These are phyloP conservation scores for Matsumyia berberina DNA, from an alignment of 2,888 invertebrate species.

Conservation along the genomic window DNA sequence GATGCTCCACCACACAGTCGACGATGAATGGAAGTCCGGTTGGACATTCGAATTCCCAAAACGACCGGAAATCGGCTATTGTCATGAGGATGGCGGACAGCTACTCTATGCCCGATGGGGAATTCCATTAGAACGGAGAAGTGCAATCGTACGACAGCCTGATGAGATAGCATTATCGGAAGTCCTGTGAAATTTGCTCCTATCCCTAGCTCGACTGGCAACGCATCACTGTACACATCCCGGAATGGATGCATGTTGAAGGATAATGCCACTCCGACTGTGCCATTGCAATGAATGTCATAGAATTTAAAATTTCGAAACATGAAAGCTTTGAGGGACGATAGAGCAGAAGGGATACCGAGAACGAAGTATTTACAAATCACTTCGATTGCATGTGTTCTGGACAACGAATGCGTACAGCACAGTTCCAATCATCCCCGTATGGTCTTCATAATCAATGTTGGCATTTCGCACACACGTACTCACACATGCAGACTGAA, in stretches of 20 bases:
- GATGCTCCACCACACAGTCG: slow-evolving; percentile 11
- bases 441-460: slow-evolving; percentile 38
- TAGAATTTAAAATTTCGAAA: slow-evolving; percentile 63
- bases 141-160: slow-evolving; percentile 63
- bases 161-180: slow-evolving; percentile 67
- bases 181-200: slow-evolving; percentile 34
- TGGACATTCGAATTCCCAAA: slow-evolving; percentile 25
- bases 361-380: slow-evolving; percentile 70
- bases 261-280: slow-evolving; percentile 28
- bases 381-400: slow-evolving; percentile 59
- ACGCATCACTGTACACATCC: slow-evolving; percentile 32
- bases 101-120: slow-evolving; percentile 34
- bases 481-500: background rate
- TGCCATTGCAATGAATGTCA: slow-evolving; percentile 21
- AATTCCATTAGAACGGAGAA: slow-evolving; percentile 64
- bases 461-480: slow-evolving; percentile 11
- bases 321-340: slow-evolving; percentile 37
- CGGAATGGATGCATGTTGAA: slow-evolving; percentile 38
- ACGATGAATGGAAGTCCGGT: slow-evolving; percentile 1
- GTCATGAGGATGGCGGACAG: slow-evolving; percentile 15
- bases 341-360: slow-evolving; percentile 37
- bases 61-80: slow-evolving; percentile 61
- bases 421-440: slow-evolving; percentile 33
- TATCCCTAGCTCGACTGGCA: slow-evolving; percentile 29
- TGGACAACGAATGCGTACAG: slow-evolving; percentile 10